Evolutionary conservation across 2,113 vertebrate species (phyloP), one percentile per base, ranked within the genome.

Genomic region (Ictalurus punctatus): DNA sequence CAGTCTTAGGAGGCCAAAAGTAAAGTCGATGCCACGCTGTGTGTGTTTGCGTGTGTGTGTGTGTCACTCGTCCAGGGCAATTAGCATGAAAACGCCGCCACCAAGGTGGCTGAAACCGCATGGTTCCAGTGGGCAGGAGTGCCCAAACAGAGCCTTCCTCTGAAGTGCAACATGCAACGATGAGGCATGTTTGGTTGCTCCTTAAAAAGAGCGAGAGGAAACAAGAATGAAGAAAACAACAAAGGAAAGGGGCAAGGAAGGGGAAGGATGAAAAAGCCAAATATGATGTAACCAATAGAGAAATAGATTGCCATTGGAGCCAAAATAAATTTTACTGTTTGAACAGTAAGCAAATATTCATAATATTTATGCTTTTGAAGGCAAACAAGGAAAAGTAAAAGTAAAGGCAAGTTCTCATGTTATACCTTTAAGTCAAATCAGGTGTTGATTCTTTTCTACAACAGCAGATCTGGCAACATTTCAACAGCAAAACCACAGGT

Each of bases 61-160:
- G 80, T 65, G 82, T 91, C 89, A 91, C 87, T 89, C 87, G 86
- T 86, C 89, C 59, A 87, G 80, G 90, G 92, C 94, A 95, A 96
- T 96, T 95, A 95, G 92, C 92, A 84, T 91, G 92, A 94, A 94
- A 94, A 89, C 94, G 93, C 94, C 91, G 87, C 95, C 96, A 95
- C 94, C 94, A 94, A 88, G 92, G 88, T 88, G 87, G 93, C 92
- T 95, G 92, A 93, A 95, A 95, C 85, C 91, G 93, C 91, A 95
- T 88, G 89, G 94, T 88, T 90, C 93, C 83, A 91, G 91, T 92
- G 91, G 93, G 92, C 94, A 95, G 93, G 91, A 93, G 94, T 93
- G 93, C 94, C 95, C 95, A 95, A 95, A 94, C 95, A 95, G 94
- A 96, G 94, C 95, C 88, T 90, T 89, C 87, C 89, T 92, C 90